A percentile compares a stretch with the other conserved stretches of the same genome.
These are phyloP conservation scores for Acleris emargana DNA, from an alignment of 2,888 invertebrate species.

Conservation along the genomic window DNA sequence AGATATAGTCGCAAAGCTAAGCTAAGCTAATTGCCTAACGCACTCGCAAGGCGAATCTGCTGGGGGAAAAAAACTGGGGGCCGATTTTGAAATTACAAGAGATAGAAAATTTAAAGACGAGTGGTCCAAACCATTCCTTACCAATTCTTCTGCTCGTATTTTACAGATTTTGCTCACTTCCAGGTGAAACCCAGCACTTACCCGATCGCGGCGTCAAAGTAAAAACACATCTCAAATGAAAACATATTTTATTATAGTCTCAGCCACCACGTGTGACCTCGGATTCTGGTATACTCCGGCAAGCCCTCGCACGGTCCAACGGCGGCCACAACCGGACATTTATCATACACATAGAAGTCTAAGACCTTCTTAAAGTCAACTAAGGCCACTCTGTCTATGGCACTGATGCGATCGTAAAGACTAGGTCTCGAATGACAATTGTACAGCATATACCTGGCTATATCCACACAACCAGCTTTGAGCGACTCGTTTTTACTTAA, in stretches of 20 bases:
- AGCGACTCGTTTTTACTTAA: too few relatives aligned
- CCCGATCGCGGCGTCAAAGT: neutral
- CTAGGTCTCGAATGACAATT: constrained; percentile 92
- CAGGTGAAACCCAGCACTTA: too few relatives aligned
- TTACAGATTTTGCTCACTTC: too few relatives aligned
- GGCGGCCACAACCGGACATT: constrained; percentile 95
- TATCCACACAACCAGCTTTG: constrained; percentile 89
- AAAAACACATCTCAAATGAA: neutral
- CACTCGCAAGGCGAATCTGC: too few relatives aligned
- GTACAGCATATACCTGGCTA: constrained; percentile 96
- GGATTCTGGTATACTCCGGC: constrained; percentile 91
- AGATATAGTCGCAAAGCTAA: too few relatives aligned
- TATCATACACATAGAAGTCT: constrained; percentile 93
- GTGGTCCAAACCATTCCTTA: too few relatives aligned
- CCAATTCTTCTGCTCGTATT: too few relatives aligned
- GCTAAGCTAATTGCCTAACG: too few relatives aligned
- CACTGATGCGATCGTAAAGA: constrained; percentile 91
- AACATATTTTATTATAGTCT: constrained; percentile 46
- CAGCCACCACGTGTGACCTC: constrained; percentile 93
- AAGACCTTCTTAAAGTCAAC: constrained; percentile 89
- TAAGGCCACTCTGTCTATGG: constrained; percentile 91
- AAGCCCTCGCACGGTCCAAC: constrained; percentile 94
- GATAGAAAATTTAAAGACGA: too few relatives aligned
- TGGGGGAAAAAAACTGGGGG: too few relatives aligned
- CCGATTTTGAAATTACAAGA: too few relatives aligned